Evolutionary conservation across 2,113 vertebrate genomes (phyloP), one percentile per base, ranked within the genome.

Genomic region (Gobiocypris rarus): DNA sequence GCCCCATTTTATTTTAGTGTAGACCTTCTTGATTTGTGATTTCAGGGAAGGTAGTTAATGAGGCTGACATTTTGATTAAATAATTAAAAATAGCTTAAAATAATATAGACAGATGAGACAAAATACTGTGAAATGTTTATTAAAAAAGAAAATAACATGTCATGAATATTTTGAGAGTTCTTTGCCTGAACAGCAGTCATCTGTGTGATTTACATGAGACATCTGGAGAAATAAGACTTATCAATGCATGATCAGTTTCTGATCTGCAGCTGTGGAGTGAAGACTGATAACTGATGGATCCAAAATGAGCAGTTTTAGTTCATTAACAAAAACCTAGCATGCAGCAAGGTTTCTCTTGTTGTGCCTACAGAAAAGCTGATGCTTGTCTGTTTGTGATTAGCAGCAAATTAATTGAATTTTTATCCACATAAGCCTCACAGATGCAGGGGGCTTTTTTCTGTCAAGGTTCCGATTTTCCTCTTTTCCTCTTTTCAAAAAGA

Each of bases 391-490:
- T 85, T 77, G 63, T 85, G 77, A 81, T 69, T 83, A 84, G 28
- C 58, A 78, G 56, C 22, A 81, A 86, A 82, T 86, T 75, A 83
- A 87, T 83, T 48, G 9, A 74, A 31, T 85, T 85, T 86, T 75
- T n/a, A 82, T 84, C 85, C 58, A 86, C 56, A 50, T 38, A 38
- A 80, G 65, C 52, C 2, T 8, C 82, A 43, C 74, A 88, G 61
- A 74, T 61, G 65, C 83, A 52, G 34, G 43, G 26, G 45, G 56
- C 38, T 74, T 69, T 75, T 54, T 48, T 54, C 28, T 41, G 48
- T 81, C 26, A 84, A 77, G 67, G n/a, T 52, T 82, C 71, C 50
- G 69, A 38, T 74, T 77, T 84, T 52, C 81, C 45, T 58, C 34
- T 79, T 69, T 75, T 50, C 26, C 11, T 65, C n/a, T 79, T 15